A percentile compares a stretch with the other conserved stretches of the same genome.
Evolutionary conservation across 1,140 invertebrate genomes (phyloP).

Genomic region (Steinernema feltiae): DNA sequence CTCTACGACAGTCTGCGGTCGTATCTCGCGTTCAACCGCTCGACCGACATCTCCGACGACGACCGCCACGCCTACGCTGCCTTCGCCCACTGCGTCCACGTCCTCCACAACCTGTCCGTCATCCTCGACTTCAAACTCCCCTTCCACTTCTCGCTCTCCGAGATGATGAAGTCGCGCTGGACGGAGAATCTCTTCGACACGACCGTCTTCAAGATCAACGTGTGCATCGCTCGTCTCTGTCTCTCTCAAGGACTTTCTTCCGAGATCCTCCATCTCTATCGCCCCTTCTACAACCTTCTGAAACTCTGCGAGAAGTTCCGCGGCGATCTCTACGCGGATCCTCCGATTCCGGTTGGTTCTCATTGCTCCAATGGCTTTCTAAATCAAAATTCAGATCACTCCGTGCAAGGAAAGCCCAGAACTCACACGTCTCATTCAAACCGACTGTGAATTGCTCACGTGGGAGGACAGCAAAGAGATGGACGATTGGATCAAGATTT

Average conservation of each 20-base stretch:
- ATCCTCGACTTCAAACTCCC: constrained; percentile 1
- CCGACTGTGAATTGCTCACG: neutral
- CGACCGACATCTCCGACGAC: neutral
- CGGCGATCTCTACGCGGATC: neutral
- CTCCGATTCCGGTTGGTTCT: neutral
- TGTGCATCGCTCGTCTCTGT: neutral
- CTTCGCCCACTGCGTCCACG: constrained; percentile 22
- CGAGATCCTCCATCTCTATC: neutral
- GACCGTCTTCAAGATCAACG: neutral
- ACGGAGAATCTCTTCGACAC: constrained; percentile 7
- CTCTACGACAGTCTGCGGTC: neutral
- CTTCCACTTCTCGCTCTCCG: neutral
- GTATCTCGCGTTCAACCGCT: neutral
- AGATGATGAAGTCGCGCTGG: neutral
- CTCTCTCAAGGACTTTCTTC: neutral
- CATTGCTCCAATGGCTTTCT: neutral
- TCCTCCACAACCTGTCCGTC: constrained; percentile 3
- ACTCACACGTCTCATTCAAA: neutral
- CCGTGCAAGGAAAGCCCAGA: neutral
- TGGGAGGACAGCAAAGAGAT: neutral
- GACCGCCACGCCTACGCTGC: constrained; percentile 16
- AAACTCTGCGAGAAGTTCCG: neutral
- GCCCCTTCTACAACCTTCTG: neutral
- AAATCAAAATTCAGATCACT: neutral
- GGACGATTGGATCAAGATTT: too few species aligned